Conservation (phyloP, 1,140 invertebrate genomes). For the Lepidurus packardi region DNA sequence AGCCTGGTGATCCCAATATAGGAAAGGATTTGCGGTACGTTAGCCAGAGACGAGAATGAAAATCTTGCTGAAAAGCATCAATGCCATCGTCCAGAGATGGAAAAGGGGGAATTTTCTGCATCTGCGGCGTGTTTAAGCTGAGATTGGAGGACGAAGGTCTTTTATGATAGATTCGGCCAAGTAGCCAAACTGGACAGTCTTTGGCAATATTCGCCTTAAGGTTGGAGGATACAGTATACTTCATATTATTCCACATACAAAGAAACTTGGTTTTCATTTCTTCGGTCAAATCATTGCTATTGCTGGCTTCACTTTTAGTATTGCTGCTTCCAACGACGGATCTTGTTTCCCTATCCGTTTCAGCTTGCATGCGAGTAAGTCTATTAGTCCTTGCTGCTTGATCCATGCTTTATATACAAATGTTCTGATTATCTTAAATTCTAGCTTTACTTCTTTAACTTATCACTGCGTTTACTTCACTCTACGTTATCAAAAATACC, state of each 20-base stretch:
- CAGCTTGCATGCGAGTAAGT: too few relatives aligned
- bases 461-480: too few relatives aligned
- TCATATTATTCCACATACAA: conserved; percentile 84
- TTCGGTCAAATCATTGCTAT: conserved; percentile 53
- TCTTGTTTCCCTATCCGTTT: too few relatives aligned
- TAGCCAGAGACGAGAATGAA: conserved; percentile 57
- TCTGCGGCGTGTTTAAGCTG: conserved; percentile 1
- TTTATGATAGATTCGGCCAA: conserved; percentile 73
- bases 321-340: too few relatives aligned
- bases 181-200: conserved; percentile 75
- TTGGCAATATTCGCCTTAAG: conserved; percentile 75
- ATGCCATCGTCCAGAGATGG: conserved; percentile 49
- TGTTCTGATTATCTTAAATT: too few relatives aligned
- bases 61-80: conserved; percentile 71
- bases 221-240: conserved; percentile 77
- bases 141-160: conserved; percentile 47
- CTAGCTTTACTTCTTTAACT: too few relatives aligned
- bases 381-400: too few relatives aligned
- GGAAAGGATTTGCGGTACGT: conserved; percentile 78
- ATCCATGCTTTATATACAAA: too few relatives aligned
- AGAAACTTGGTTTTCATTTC: conserved; percentile 73
- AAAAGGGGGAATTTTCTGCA: background rate
- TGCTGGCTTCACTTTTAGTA: background rate
- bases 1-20: conserved; percentile 56
- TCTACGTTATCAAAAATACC: too few relatives aligned